Conservation (phyloP, 2,888 invertebrate genomes). For the Folsomia candida region DNA sequence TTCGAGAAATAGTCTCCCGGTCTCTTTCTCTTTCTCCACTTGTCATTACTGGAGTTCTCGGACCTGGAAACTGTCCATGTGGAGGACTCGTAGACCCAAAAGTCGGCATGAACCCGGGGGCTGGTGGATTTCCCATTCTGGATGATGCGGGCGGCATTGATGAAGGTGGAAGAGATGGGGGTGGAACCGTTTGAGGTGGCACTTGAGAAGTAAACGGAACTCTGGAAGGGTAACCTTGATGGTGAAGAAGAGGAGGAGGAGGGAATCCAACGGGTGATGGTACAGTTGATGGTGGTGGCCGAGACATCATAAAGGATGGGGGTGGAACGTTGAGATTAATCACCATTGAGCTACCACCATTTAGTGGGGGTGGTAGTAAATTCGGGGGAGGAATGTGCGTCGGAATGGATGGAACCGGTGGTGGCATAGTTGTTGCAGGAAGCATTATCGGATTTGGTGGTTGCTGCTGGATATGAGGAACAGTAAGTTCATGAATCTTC, state of each 20-base stretch:
- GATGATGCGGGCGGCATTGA: not conserved
- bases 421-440: conserved; percentile 9
- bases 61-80: not conserved
- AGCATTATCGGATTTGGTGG: conserved; percentile 21
- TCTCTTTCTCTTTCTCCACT: not conserved
- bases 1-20: no score
- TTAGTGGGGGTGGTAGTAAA: conserved; percentile 9
- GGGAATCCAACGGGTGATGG: not conserved
- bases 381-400: conserved; percentile 15
- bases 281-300: not conserved
- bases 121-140: not conserved
- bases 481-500: conserved; percentile 11
- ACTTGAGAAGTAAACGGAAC: conserved; percentile 14
- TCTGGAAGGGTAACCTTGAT: conserved; percentile 14
- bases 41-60: not conserved
- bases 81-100: not conserved
- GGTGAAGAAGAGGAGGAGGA: conserved; percentile 20
- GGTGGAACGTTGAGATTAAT: conserved; percentile 47
- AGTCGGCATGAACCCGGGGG: not conserved
- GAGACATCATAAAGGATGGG: conserved; percentile 24
- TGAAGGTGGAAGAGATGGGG: not conserved
- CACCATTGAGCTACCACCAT: conserved; percentile 27
- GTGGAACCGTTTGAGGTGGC: conserved; percentile 15
- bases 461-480: conserved; percentile 24
- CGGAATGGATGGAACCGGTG: conserved; percentile 21